Evolutionary conservation across 2,113 vertebrate species (phyloP), one percentile per base, ranked within the genome.

Genomic region (Phyllostomus discolor): DNA sequence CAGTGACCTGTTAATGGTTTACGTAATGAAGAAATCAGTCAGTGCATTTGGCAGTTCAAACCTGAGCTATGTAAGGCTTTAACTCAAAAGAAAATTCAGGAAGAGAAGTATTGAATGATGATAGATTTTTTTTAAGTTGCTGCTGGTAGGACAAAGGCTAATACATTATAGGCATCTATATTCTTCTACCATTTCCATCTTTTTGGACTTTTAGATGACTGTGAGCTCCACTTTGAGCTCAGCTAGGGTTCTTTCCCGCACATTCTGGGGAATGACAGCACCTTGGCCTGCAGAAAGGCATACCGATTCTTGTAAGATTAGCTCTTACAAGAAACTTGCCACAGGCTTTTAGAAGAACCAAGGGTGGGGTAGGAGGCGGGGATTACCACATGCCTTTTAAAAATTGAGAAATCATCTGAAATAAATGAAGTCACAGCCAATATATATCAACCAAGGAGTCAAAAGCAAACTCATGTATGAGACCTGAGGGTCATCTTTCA

Each of bases 1-100:
- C 90, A 86, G 95, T 94, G 96, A 97, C 98, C 97, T 0, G 3
- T 95, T 98, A 97, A 98, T 93, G 96, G 94, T 96, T 98, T 94
- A 95, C 93, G 85, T 97, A 97, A 98, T 94, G 94, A 97, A 97
- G 97, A 97, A 98, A 97, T 97, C 97, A 98, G 97, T 97, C 97
- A 96, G 80, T 95, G 88, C 70, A 50, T 97, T 94, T 96, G 97
- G 96, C 93, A 97, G 97, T 90, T 96, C 96, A 97, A 76, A 97
- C 95, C 96, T 97, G 96, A 97, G 91, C 97, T 91, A 83, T 3
- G 14, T 79, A 91, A 97, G 96, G 85, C 76, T 41, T 93, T 83
- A 76, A 73, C 88, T 96, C 80, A 86, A 92, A 95, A 78, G 28
- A 20, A 79, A 94, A 50, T 73, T 73, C 62, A 24, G 31, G 26